phyloP scores from a whole-genome alignment of 1,140 invertebrate species.

The Caenorhabditis inopinata region DNA sequence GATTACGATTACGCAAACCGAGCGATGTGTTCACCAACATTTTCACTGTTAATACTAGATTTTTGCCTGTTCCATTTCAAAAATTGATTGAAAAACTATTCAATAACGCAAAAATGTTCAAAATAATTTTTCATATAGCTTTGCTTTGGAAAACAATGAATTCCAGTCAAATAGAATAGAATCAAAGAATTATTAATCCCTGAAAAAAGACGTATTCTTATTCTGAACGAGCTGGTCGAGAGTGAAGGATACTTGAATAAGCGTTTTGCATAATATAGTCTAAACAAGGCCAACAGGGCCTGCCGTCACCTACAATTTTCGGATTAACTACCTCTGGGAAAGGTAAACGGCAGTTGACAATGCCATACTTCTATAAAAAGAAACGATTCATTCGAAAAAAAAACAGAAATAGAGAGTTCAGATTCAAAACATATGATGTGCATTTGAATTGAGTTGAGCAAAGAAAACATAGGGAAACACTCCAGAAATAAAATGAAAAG shows the following conservation, averaged over 20 bases:
- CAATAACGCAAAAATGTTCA: too few species aligned
- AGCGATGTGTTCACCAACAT: too few species aligned
- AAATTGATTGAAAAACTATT: too few species aligned
- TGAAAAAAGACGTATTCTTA: too few species aligned
- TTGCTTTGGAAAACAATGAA: too few species aligned
- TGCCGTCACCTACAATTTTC: slow-evolving; percentile 13
- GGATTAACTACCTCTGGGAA: not conserved
- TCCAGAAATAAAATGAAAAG: not conserved
- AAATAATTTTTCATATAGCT: too few species aligned
- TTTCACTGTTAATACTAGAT: too few species aligned
- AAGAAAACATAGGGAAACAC: not conserved
- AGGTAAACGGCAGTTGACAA: not conserved
- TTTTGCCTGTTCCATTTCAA: too few species aligned
- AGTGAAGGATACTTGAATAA: not conserved
- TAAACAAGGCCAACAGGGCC: not conserved
- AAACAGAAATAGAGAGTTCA: not conserved
- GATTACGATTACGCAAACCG: slow-evolving; percentile 16
- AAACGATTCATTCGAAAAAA: slow-evolving; percentile 24
- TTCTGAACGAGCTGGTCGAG: not conserved
- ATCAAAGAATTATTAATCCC: too few species aligned
- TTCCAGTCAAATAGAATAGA: too few species aligned
- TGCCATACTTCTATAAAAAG: not conserved
- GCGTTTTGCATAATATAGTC: slow-evolving; percentile 27
- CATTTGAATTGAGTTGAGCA: not conserved
- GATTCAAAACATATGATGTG: not conserved